phyloP scores from a whole-genome alignment of 2,888 invertebrate species.

The Drosophila demipolita region DNA sequence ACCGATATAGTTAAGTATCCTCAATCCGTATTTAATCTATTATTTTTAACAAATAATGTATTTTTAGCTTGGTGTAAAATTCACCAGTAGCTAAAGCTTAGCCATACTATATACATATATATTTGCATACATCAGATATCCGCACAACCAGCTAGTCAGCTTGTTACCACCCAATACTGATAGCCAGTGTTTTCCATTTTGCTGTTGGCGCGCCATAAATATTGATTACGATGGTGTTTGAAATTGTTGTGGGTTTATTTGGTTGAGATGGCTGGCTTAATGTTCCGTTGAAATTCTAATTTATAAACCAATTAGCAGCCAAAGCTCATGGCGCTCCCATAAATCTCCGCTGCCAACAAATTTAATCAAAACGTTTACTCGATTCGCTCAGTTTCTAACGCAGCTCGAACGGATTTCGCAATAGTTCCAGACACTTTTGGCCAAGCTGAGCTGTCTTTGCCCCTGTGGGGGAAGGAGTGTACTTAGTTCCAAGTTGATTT shows the following conservation, averaged over 20 bases:
- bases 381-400: not conserved
- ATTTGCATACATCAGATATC: constrained; percentile 10
- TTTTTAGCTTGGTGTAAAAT: not conserved
- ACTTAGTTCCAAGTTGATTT: constrained; percentile 45
- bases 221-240: constrained; percentile 65
- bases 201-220: constrained; percentile 55
- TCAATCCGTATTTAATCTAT: not conserved
- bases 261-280: constrained; percentile 69
- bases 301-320: constrained; percentile 76
- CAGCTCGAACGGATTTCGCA: constrained; percentile 19
- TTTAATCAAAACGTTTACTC: constrained; percentile 65
- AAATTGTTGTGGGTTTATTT: constrained; percentile 64
- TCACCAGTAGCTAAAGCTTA: constrained; percentile 21
- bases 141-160: constrained; percentile 13
- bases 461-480: constrained; percentile 3
- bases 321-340: constrained; percentile 60
- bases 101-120: constrained; percentile 15
- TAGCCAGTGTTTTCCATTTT: constrained; percentile 17
- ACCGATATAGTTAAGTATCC: not conserved
- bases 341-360: constrained; percentile 65
- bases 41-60: not conserved
- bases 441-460: constrained; percentile 5
- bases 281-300: constrained; percentile 72
- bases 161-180: constrained; percentile 39
- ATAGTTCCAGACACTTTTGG: constrained; percentile 16